A percentile compares a stretch with the other conserved stretches of the same genome.
Evolutionary conservation across 1,140 invertebrate species (phyloP).

Genomic region (Bombus balteatus): DNA sequence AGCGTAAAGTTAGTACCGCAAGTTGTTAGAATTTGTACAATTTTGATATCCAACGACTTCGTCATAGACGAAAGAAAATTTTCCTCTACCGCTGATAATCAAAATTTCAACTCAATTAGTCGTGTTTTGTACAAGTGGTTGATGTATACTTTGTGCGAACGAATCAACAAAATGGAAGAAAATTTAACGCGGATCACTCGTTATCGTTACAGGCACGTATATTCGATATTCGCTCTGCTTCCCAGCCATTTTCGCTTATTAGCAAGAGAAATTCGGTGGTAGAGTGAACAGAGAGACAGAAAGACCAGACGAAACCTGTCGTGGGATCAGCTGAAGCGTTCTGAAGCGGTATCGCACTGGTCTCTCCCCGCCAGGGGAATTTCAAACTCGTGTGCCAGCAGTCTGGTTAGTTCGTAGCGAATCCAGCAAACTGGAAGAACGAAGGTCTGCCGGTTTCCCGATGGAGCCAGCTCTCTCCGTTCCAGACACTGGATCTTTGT

Average conservation of each 20-base stretch:
- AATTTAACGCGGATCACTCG: too few species aligned
- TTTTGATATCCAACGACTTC: too few species aligned
- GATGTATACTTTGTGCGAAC: too few species aligned
- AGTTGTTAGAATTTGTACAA: too few species aligned
- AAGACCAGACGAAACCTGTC: not conserved
- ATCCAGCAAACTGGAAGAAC: slow-evolving; percentile 26
- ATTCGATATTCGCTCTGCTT: not conserved
- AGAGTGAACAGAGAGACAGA: not conserved
- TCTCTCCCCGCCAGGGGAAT: not conserved
- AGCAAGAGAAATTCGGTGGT: not conserved
- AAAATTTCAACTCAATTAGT: too few species aligned
- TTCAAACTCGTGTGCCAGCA: not conserved
- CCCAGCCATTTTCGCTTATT: not conserved
- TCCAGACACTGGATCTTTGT: slow-evolving; percentile 12
- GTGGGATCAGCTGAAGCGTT: not conserved
- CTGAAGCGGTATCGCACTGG: not conserved
- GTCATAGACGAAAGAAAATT: too few species aligned
- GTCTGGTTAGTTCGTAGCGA: not conserved
- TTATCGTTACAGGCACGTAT: too few species aligned
- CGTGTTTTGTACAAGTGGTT: too few species aligned
- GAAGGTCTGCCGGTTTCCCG: slow-evolving; percentile 21
- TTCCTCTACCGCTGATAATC: too few species aligned
- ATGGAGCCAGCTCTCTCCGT: not conserved
- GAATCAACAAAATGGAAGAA: too few species aligned
- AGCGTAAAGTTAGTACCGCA: too few species aligned